Percentiles rank a stretch among this genome's conserved stretches.
Conservation (phyloP, 2,888 invertebrate genomes). For the Sarcophaga carnaria region DNA sequence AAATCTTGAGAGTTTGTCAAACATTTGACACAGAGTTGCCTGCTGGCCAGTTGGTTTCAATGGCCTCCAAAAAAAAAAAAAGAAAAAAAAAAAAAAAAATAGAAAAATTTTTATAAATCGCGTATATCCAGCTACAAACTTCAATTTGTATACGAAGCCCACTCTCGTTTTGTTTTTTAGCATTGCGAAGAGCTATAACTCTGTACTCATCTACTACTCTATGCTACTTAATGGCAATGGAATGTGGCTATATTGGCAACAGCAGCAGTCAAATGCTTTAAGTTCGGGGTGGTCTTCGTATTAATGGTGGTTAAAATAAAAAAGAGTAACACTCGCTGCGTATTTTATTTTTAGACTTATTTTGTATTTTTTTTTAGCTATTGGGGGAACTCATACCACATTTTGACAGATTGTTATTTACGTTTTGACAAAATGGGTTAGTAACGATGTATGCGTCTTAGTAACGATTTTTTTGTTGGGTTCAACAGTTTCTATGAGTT, state of each 20-base stretch:
- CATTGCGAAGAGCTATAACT: constrained; percentile 55
- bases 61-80: no score
- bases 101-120: constrained; percentile 40
- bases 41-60: constrained; percentile 23
- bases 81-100: not conserved
- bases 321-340: not conserved
- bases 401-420: constrained; percentile 56
- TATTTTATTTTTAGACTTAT: no score
- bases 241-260: constrained; percentile 50
- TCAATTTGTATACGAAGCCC: not conserved
- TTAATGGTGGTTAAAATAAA: constrained; percentile 53
- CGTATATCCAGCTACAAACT: constrained; percentile 48
- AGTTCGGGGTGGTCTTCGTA: constrained; percentile 24
- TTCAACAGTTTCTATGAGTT: not conserved
- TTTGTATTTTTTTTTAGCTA: not conserved
- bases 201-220: constrained; percentile 33
- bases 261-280: constrained; percentile 49
- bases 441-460: constrained; percentile 62
- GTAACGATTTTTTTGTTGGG: constrained; percentile 35
- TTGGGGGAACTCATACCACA: constrained; percentile 42
- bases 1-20: constrained; percentile 37
- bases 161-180: constrained; percentile 28
- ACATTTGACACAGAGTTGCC: constrained; percentile 58
- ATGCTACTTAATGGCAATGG: constrained; percentile 40
- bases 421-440: constrained; percentile 69